Evolutionary conservation across 2,113 vertebrate species (phyloP).

Genomic region (Sardina pilchardus): DNA sequence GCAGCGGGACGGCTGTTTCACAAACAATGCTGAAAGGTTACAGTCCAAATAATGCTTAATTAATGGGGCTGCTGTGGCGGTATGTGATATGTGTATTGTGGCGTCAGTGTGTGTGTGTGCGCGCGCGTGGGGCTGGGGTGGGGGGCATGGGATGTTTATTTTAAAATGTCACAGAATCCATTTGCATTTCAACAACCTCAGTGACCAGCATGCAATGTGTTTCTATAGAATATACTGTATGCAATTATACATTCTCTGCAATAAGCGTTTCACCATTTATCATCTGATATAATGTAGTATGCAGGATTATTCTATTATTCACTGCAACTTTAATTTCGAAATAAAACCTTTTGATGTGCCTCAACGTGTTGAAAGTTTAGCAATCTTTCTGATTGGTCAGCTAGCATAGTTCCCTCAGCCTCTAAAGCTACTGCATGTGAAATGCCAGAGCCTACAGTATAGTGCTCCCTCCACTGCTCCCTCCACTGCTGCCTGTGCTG

Average conservation of each 20-base stretch:
- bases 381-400: too few relatives aligned
- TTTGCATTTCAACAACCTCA: slow-evolving; percentile 38
- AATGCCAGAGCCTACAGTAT: too few relatives aligned
- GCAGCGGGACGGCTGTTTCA: slow-evolving; percentile 55
- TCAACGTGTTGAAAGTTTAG: too few relatives aligned
- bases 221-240: not conserved
- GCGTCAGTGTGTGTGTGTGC: not conserved
- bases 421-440: too few relatives aligned
- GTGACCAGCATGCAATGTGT: slow-evolving; percentile 2
- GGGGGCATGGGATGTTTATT: slow-evolving; percentile 52
- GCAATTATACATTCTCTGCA: not conserved
- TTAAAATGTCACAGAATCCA: slow-evolving; percentile 51
- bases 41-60: slow-evolving; percentile 50
- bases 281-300: not conserved
- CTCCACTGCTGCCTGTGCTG: too few relatives aligned
- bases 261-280: not conserved
- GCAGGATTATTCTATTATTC: not conserved
- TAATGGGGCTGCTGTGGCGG: slow-evolving; percentile 30
- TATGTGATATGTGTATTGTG: not conserved
- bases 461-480: not conserved
- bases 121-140: not conserved
- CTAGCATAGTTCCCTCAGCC: too few relatives aligned
- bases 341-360: not conserved
- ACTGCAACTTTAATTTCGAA: not conserved
- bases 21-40: slow-evolving; percentile 56